Evolutionary conservation across 1,140 invertebrate genomes (phyloP), one percentile per base, ranked within the genome.

Genomic region (Lutraria rhynchaena): DNA sequence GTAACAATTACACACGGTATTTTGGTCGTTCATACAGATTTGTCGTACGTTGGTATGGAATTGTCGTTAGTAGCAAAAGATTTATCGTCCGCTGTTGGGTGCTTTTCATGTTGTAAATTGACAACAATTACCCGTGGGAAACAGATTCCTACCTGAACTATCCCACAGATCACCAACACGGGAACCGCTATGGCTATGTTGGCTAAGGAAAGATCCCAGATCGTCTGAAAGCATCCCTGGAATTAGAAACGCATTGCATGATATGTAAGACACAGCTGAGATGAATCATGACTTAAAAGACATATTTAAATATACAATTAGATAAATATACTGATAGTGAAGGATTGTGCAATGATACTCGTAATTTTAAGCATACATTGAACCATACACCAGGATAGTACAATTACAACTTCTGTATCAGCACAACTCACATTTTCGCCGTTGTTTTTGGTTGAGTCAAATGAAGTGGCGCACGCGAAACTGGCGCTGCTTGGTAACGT

Each of bases 111-210:
- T n/a, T n/a, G n/a, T n/a, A n/a, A n/a, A n/a, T n/a, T n/a, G n/a
- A n/a, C n/a, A n/a, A n/a, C n/a, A n/a, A n/a, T n/a, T n/a, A n/a
- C n/a, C n/a, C n/a, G n/a, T n/a, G n/a, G n/a, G n/a, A n/a, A n/a
- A n/a, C n/a, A n/a, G 31, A 17, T 33, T 33, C 22, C n/a, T 51
- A 81, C 77, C 77, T 81, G 78, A 24, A 81, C 41, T 15, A 81
- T 24, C 17, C 65, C 78, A 51, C 67, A 73, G 7, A 63, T 44
- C 7, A 81, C 58, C 3, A 81, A 27, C 17, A 81, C 70, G 5
- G 69, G 69, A 17, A 73, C 69, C 4, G 58, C 78, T 11, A 81
- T 81, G 44, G 57, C 67, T 53, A 46, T 71, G 24, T 81, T 73
- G 9, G 67, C 78, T 31, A 81, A 65, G 15, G 69, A 65, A 4